Base-by-base conservation (phyloP, 2,113 vertebrate genomes). In the Colius striatus region DNA sequence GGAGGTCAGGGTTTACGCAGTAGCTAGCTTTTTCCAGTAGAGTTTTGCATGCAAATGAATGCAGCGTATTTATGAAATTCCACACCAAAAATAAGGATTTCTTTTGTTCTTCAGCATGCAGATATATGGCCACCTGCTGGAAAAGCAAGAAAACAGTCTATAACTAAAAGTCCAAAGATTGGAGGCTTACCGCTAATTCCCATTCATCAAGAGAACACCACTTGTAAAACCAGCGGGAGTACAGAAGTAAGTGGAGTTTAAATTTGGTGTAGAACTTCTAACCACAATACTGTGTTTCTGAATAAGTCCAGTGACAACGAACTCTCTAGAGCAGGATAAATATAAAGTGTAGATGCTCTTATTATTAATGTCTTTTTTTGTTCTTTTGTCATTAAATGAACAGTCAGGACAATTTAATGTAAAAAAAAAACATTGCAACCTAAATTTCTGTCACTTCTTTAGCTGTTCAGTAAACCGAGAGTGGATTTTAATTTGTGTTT, bases 81-180 rank as follows among this genome's bases (percentile, higher is more conserved):
- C 53, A 72, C 29, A 70, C 55, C 34, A 63, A 96, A 63, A 87
- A 74, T 84, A 80, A 86, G 51, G 53, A 96, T n/a, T n/a, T n/a
- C 66, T 96, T 70, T 96, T 92, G 70, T 96, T 97, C 76, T 95
- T 95, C 93, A 98, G 98, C 97, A 98, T 92, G 94, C 95, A 90
- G 97, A 98, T 91, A 68, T 97, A 91, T 97, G 97, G 92, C 98
- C 97, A 71, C 97, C 97, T 68, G 96, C 93, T 93, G 98, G 98
- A 85, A 98, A 98, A 84, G 90, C 96, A 90, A 95, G 97, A 71
- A 98, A 98, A 70, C 97, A 98, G 63, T 98, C 98, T 53, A 93
- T 98, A 84, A 98, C 98, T 54, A 98, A 98, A 96, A 98, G 96
- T 91, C 97, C 98, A 43, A 98, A 97, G 93, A 96, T 98, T 2